Evolutionary conservation across 2,113 vertebrate species (phyloP), one percentile per base, ranked within the genome.

Genomic region (Microtus montanus): DNA sequence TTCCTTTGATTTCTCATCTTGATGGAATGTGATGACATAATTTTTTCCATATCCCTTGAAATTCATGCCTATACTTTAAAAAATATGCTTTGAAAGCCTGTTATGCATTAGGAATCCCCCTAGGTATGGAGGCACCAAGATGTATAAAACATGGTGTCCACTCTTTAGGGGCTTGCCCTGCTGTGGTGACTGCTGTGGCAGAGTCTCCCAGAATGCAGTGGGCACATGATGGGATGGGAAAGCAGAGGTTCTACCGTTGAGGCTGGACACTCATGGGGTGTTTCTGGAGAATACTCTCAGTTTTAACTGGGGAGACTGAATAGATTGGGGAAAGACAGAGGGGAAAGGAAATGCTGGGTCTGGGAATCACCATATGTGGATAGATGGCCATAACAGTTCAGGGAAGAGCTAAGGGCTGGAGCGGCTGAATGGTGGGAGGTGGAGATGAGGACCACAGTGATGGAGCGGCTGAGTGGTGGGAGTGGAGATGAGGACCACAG

Each of bases 1-100:
- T 91, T 85, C 89, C 54, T 61, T 82, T 94, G 84, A 75, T 90
- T 94, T 93, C 75, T 96, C 54, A 49, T 74, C 13, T 83, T 94
- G 49, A 85, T 93, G 54, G 30, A 91, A 84, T 66, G 44, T n/a
- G n/a, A 87, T 84, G 80, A 71, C 15, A 38, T 68, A 71, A 68
- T 93, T 92, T 96, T 71, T 92, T 82, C 92, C 49, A 66, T 87
- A 52, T 2, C 9, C 38, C 64, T 78, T 89, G 30, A 90, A 92
- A 96, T 82, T 26, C 52, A 68, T 74, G 47, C 9, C 13, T 73
- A 33, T 58, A 35, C 26, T 87, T 87, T 71, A 38, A 41, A 96
- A 91, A 84, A 77, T 54, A 19, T 35, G 20, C 75, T 77, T 33
- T 3, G 20, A 82, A 83, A 92, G 15, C 71, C 41, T 64, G 0